A percentile compares a stretch with the other conserved stretches of the same genome.
phyloP scores from a whole-genome alignment of 2,113 vertebrate species.

The Isurus oxyrinchus region DNA sequence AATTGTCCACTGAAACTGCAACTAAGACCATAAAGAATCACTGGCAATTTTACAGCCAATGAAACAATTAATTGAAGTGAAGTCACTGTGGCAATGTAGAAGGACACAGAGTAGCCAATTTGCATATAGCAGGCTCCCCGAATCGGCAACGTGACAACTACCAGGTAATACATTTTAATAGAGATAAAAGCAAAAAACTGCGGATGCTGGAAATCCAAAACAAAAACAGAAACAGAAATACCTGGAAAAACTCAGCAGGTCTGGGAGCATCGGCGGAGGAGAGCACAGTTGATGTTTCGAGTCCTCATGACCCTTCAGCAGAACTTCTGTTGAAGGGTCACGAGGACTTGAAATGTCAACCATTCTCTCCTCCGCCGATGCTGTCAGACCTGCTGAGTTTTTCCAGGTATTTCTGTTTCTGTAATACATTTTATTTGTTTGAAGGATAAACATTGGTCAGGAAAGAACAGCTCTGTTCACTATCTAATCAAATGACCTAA shows the following conservation, averaged over 20 bases:
- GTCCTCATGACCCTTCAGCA: too few species aligned
- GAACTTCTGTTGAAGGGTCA: too few species aligned
- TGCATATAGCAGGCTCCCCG: neutral
- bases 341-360: too few species aligned
- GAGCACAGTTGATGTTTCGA: too few species aligned
- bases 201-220: too few species aligned
- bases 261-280: too few species aligned
- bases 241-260: too few species aligned
- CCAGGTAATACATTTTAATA: neutral
- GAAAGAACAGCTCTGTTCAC: neutral
- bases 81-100: neutral
- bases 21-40: neutral
- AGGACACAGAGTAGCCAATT: neutral
- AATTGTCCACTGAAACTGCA: neutral
- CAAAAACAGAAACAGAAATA: too few species aligned
- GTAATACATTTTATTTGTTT: neutral
- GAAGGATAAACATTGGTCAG: neutral
- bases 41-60: neutral
- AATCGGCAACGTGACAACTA: neutral
- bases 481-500: neutral
- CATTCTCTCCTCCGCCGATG: too few species aligned
- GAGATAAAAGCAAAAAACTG: too few species aligned
- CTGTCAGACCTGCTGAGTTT: too few species aligned
- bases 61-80: neutral
- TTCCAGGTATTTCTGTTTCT: too few species aligned